Conservation (phyloP, 2,797 vertebrate genomes). For the Enteromius fasciolatus region DNA sequence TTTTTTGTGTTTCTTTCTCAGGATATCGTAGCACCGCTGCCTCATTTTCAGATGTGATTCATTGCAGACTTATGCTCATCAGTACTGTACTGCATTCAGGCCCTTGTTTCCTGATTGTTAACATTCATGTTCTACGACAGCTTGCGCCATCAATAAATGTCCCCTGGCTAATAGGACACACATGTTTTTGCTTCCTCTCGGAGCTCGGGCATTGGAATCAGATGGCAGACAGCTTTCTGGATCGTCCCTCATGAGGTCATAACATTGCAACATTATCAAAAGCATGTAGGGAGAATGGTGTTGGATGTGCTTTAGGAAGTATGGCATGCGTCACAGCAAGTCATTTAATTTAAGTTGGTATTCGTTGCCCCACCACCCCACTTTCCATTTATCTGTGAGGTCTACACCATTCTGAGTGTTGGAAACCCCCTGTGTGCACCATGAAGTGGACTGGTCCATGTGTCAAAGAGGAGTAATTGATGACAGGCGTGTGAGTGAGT, state of each 20-base stretch:
- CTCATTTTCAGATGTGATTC: conserved; percentile 4
- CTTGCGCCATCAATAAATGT: conserved; percentile 74
- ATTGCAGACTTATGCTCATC: conserved; percentile 28
- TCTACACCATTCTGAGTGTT: neutral
- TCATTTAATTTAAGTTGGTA: conserved; percentile 4
- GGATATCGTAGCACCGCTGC: conserved; percentile 3
- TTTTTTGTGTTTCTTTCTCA: conserved; percentile 7
- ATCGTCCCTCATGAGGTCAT: conserved; percentile 43
- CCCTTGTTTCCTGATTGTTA: conserved; percentile 48
- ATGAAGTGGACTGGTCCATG: conserved; percentile 33
- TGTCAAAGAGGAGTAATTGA: conserved; percentile 57
- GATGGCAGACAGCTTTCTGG: conserved; percentile 46
- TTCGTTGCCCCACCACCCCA: neutral
- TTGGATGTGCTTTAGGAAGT: neutral
- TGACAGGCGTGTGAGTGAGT: conserved; percentile 55
- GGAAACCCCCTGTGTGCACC: neutral
- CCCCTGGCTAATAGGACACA: conserved; percentile 73
- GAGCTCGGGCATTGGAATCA: conserved; percentile 28
- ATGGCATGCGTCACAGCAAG: neutral
- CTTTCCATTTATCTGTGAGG: neutral
- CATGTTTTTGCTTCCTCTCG: conserved; percentile 69
- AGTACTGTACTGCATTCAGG: conserved; percentile 20
- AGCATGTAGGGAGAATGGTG: conserved; percentile 2
- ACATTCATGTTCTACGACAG: conserved; percentile 51
- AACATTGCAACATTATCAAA: conserved; percentile 33